Conservation (phyloP, 2,888 invertebrate genomes). For the Agrotis puta region DNA sequence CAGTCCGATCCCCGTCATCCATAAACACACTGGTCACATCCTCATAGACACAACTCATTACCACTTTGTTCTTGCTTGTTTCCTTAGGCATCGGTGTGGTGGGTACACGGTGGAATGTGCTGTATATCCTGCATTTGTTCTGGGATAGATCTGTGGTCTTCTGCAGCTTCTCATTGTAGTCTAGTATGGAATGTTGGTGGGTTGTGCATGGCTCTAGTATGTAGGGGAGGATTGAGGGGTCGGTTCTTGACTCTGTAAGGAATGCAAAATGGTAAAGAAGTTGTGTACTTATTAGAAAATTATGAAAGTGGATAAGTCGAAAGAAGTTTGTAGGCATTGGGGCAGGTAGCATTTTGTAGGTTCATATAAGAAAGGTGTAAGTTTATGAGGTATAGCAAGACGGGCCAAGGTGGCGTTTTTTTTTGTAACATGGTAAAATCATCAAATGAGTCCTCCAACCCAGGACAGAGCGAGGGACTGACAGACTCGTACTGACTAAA, state of each 20-base stretch:
- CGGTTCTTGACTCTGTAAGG: conserved; percentile 74
- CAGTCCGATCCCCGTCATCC: conserved; percentile 53
- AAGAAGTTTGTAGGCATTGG: too few relatives aligned
- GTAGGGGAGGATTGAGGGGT: conserved; percentile 73
- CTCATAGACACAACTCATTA: conserved; percentile 72
- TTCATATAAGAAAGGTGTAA: too few relatives aligned
- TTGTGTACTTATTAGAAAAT: too few relatives aligned
- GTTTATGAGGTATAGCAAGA: too few relatives aligned
- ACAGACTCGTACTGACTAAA: too few relatives aligned
- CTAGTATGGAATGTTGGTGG: conserved; percentile 75
- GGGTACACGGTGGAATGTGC: conserved; percentile 78
- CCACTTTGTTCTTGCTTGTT: conserved; percentile 49
- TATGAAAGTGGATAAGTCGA: too few relatives aligned
- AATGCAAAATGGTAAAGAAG: too few relatives aligned
- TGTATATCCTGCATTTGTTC: conserved; percentile 79
- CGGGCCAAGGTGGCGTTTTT: too few relatives aligned
- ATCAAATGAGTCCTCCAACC: too few relatives aligned
- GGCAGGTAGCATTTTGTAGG: too few relatives aligned
- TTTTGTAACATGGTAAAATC: too few relatives aligned
- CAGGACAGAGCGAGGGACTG: too few relatives aligned
- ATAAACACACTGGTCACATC: conserved; percentile 75
- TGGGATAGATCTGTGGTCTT: conserved; percentile 72
- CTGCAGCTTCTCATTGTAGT: conserved; percentile 82
- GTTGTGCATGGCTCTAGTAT: conserved; percentile 73
- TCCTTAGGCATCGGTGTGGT: conserved; percentile 64